Evolutionary conservation across 53 echinoderm and acorn worm species (phyloP).

Genomic region (Zoroaster sp.): DNA sequence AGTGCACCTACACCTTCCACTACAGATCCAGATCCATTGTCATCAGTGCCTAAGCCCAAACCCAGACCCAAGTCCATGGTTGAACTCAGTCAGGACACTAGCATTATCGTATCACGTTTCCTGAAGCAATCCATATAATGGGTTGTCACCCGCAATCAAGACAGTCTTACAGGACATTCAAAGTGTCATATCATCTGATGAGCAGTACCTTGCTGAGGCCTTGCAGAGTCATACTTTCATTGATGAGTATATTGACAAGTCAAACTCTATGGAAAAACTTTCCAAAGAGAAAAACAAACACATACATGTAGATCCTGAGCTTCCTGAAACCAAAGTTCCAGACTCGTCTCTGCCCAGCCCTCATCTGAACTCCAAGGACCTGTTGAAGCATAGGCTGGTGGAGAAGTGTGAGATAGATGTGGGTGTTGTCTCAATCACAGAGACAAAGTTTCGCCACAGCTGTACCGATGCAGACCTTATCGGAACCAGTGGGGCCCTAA

Average conservation of each 20-base stretch:
- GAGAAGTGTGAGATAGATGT: slow-evolving; percentile 11
- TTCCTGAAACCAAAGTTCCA: neutral
- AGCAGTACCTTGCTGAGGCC: slow-evolving; percentile 76
- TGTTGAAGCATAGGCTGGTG: neutral
- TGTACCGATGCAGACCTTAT: slow-evolving; percentile 66
- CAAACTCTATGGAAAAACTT: slow-evolving; percentile 7
- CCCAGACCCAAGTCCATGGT: slow-evolving; percentile 84
- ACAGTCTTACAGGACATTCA: slow-evolving; percentile 83
- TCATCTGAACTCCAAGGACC: slow-evolving; percentile 2
- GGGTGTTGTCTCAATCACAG: neutral
- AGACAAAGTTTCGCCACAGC: slow-evolving; percentile 57
- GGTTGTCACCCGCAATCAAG: slow-evolving; percentile 80
- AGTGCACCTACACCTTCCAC: slow-evolving; percentile 58
- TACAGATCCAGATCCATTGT: neutral
- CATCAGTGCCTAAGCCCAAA: slow-evolving; percentile 41
- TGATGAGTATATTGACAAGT: slow-evolving; percentile 65
- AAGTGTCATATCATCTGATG: slow-evolving; percentile 75
- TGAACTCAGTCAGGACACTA: slow-evolving; percentile 79
- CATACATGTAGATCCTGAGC: neutral
- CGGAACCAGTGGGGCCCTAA: slow-evolving; percentile 49
- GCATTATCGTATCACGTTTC: slow-evolving; percentile 63
- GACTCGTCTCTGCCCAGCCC: slow-evolving; percentile 17
- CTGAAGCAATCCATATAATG: slow-evolving; percentile 58
- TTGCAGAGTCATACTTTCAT: slow-evolving; percentile 79
- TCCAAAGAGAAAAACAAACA: neutral